A percentile compares a stretch with the other conserved stretches of the same genome.
Conservation (phyloP, 2,888 invertebrate species). For the Caenorhabditis panamensis region DNA sequence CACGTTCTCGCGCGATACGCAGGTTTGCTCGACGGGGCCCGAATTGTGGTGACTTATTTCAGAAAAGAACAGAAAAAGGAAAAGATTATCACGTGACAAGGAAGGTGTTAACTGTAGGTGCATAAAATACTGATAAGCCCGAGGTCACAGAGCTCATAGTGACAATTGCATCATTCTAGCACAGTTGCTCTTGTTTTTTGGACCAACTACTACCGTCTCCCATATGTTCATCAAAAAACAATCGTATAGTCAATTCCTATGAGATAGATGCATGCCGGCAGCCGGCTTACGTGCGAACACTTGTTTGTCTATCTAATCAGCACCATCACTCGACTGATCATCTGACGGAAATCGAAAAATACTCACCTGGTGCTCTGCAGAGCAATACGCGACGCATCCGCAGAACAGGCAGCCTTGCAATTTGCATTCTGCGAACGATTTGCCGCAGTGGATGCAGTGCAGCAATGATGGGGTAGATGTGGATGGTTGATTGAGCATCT, state of each 20-base stretch:
- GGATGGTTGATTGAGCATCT: slow-evolving; percentile 39
- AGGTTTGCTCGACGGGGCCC: slow-evolving; percentile 29
- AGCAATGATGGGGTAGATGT: slow-evolving; percentile 14
- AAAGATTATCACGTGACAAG: background rate
- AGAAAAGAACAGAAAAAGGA: too few relatives aligned
- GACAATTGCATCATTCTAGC: too few relatives aligned
- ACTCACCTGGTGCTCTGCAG: slow-evolving; percentile 66
- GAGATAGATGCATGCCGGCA: slow-evolving; percentile 12
- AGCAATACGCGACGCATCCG: slow-evolving; percentile 66
- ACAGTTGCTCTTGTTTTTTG: too few relatives aligned
- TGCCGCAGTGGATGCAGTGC: slow-evolving; percentile 35
- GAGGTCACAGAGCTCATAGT: too few relatives aligned
- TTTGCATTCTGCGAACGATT: background rate
- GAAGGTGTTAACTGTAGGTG: slow-evolving; percentile 4
- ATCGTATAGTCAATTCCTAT: slow-evolving; percentile 16
- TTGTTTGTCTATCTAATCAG: slow-evolving; percentile 46
- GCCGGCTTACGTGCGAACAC: slow-evolving; percentile 36
- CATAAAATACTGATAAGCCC: too few relatives aligned
- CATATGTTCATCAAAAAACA: background rate
- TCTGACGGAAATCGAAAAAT: slow-evolving; percentile 1
- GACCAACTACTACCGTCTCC: too few relatives aligned
- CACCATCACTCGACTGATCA: slow-evolving; percentile 31
- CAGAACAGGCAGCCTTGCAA: slow-evolving; percentile 66
- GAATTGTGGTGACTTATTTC: slow-evolving; percentile 16
- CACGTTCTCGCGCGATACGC: slow-evolving; percentile 56